Evolutionary conservation across 2,113 vertebrate species (phyloP).

Genomic region (Oceanites oceanicus): DNA sequence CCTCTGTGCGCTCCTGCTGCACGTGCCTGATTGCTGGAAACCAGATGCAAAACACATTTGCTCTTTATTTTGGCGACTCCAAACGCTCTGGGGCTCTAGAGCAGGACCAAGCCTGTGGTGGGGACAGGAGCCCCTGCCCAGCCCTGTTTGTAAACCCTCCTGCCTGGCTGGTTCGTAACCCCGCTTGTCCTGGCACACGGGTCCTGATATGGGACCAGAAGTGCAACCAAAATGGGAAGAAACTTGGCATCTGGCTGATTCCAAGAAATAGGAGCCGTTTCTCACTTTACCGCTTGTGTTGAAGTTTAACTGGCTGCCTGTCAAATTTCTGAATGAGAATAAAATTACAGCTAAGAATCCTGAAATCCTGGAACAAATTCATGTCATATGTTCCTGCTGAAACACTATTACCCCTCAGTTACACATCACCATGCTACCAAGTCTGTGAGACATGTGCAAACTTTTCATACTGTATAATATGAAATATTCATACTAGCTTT

Average conservation of each 20-base stretch:
- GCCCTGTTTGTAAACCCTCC: background rate
- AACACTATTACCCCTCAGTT: background rate
- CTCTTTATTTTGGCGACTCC: background rate
- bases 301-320: conserved; percentile 1
- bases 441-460: conserved; percentile 10
- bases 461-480: background rate
- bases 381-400: conserved; percentile 8
- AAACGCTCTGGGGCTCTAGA: background rate
- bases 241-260: no score
- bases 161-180: background rate
- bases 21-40: background rate
- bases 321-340: conserved; percentile 11
- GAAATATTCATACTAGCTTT: conserved; percentile 49
- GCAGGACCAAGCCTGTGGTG: rapidly evolving
- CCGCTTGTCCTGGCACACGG: rapidly evolving
- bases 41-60: background rate
- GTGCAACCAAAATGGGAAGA: background rate
- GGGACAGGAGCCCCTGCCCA: background rate
- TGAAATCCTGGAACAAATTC: conserved; percentile 29
- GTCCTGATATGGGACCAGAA: background rate
- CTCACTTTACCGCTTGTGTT: background rate
- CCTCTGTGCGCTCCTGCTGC: background rate
- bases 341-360: background rate
- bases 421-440: background rate
- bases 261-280: background rate